phyloP scores from a whole-genome alignment of 2,113 vertebrate genomes.

The Upupa epops region DNA sequence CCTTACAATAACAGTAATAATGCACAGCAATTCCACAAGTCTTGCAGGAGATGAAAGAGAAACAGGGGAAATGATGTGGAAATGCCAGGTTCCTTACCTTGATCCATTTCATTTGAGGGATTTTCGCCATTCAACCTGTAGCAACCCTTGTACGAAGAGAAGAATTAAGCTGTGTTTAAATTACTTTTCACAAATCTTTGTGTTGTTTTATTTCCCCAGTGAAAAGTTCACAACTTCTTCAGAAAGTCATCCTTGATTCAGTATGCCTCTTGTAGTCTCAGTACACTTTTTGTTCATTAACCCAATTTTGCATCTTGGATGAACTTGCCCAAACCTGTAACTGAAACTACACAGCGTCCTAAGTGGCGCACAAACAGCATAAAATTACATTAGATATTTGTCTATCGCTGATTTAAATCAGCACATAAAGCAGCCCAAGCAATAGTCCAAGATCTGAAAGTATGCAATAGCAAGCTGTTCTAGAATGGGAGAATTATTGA shows the following conservation, averaged over 20 bases:
- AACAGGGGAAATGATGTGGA: constrained; percentile 6
- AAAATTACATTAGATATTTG: not conserved
- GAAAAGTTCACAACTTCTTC: not conserved
- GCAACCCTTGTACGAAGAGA: not conserved
- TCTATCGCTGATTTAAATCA: not conserved
- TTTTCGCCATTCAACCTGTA: constrained; percentile 13
- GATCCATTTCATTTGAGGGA: not conserved
- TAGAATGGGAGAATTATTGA: too few relatives aligned
- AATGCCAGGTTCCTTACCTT: constrained; percentile 24
- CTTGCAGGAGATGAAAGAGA: not conserved
- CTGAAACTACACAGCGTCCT: not conserved
- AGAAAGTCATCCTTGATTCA: not conserved
- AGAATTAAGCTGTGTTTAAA: not conserved
- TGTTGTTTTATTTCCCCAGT: not conserved
- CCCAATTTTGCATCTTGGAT: not conserved
- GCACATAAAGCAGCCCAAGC: not conserved
- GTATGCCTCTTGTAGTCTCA: not conserved
- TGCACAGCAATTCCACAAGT: not conserved
- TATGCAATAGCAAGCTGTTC: not conserved
- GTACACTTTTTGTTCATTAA: not conserved
- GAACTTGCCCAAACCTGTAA: not conserved
- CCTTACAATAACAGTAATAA: constrained; percentile 23
- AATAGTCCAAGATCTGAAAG: not conserved
- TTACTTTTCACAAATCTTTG: not conserved
- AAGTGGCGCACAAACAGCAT: not conserved